Evolutionary conservation across 2,797 vertebrate species (phyloP).

Genomic region (Hephaestus fuliginosus): DNA sequence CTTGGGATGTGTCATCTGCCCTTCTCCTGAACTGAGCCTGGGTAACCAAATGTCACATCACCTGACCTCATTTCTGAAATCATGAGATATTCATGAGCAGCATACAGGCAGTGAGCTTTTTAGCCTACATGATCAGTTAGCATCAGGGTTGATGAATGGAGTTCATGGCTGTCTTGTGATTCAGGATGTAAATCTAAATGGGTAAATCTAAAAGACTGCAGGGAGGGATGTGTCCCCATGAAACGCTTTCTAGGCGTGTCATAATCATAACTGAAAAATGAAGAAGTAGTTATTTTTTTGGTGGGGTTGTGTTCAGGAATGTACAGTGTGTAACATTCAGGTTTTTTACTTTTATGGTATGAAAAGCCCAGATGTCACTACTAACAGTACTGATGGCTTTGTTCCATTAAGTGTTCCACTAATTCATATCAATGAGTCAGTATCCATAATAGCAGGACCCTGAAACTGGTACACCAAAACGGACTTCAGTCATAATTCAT

Average conservation of each 20-base stretch:
- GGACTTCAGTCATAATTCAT: not conserved
- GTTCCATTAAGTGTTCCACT: not conserved
- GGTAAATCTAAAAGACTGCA: not conserved
- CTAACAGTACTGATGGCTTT: not conserved
- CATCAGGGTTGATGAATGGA: not conserved
- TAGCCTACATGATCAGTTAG: not conserved
- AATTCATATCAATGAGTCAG: not conserved
- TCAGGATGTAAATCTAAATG: not conserved
- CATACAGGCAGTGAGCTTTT: conserved; percentile 32
- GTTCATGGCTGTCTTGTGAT: conserved; percentile 41
- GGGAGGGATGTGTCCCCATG: not conserved
- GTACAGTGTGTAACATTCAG: too few relatives aligned
- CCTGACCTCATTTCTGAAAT: conserved; percentile 15
- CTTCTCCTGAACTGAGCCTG: not conserved
- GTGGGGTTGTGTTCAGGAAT: not conserved
- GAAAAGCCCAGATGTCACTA: not conserved
- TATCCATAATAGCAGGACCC: not conserved
- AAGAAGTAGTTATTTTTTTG: not conserved
- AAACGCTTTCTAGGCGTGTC: not conserved
- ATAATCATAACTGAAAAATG: not conserved
- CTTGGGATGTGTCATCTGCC: not conserved
- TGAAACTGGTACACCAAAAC: not conserved
- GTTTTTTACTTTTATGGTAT: not conserved
- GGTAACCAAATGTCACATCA: not conserved
- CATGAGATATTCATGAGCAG: conserved; percentile 38